Conservation (phyloP, 2,113 vertebrate species). For the Pedetes capensis region DNA sequence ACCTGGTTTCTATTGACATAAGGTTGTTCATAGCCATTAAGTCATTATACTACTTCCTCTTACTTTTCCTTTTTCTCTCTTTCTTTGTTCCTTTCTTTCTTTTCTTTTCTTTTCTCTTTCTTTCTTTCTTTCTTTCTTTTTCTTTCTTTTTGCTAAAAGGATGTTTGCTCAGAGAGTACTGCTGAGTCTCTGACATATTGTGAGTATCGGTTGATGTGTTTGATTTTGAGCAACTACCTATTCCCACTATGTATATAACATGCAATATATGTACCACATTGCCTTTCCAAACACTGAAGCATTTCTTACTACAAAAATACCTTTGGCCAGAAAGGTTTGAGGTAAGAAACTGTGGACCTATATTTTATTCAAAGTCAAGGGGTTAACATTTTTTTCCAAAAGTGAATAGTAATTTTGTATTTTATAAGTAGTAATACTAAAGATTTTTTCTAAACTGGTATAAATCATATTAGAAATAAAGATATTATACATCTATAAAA, state of each 20-base stretch:
- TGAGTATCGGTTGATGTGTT: not conserved
- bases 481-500: constrained; percentile 55
- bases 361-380: not conserved
- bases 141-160: not conserved
- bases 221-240: not conserved
- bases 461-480: constrained; percentile 68
- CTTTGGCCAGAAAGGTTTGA: not conserved
- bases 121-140: not conserved
- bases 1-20: not conserved
- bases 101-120: not conserved
- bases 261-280: not conserved
- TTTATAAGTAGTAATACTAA: not conserved
- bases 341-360: not conserved
- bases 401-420: not conserved
- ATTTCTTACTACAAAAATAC: not conserved
- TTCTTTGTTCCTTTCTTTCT: not conserved
- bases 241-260: not conserved
- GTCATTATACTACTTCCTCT: not conserved
- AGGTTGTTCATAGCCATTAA: not conserved
- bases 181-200: not conserved
- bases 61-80: not conserved
- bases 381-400: not conserved
- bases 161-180: not conserved
- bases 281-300: not conserved
- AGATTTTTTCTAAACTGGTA: not conserved